Percentiles rank a stretch among this genome's conserved stretches.
phyloP scores from a whole-genome alignment of 2,797 vertebrate species.

The Trachurus trachurus region DNA sequence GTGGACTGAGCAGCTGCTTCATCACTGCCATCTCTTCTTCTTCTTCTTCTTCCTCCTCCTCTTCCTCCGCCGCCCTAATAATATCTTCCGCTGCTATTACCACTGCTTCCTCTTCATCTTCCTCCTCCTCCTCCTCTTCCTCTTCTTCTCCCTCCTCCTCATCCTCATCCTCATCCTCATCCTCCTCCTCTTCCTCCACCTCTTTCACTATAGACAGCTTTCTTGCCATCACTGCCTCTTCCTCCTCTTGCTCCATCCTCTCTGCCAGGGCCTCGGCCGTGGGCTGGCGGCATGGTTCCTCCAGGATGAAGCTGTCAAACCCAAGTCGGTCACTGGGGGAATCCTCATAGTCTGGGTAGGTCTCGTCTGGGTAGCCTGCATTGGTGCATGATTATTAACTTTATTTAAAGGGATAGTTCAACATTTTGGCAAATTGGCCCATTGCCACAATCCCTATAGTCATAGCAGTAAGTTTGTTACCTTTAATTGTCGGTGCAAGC shows the following conservation, averaged over 20 bases:
- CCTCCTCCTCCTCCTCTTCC: slow-evolving; percentile 66
- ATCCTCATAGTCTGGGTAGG: slow-evolving; percentile 89
- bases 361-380: slow-evolving; percentile 96
- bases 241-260: slow-evolving; percentile 88
- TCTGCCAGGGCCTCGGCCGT: slow-evolving; percentile 96
- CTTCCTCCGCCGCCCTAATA: slow-evolving; percentile 9
- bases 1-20: slow-evolving; percentile 69
- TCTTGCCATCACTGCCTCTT: slow-evolving; percentile 68
- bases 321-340: slow-evolving; percentile 48
- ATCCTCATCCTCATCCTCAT: slow-evolving; percentile 84
- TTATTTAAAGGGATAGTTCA: neutral
- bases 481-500: too few relatives aligned
- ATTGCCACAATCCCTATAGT: too few relatives aligned
- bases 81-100: slow-evolving; percentile 59
- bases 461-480: too few relatives aligned
- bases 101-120: slow-evolving; percentile 67
- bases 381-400: slow-evolving; percentile 15
- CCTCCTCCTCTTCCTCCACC: slow-evolving; percentile 64
- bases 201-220: slow-evolving; percentile 73
- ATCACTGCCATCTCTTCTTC: slow-evolving; percentile 82
- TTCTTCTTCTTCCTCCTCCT: slow-evolving; percentile 81
- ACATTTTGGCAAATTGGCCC: too few relatives aligned
- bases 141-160: slow-evolving; percentile 60
- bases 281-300: slow-evolving; percentile 82
- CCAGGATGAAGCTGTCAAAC: slow-evolving; percentile 72